These are phyloP conservation scores for Intellagama lesueurii DNA, from an alignment of 2,797 vertebrate genomes.

Conservation along the genomic window DNA sequence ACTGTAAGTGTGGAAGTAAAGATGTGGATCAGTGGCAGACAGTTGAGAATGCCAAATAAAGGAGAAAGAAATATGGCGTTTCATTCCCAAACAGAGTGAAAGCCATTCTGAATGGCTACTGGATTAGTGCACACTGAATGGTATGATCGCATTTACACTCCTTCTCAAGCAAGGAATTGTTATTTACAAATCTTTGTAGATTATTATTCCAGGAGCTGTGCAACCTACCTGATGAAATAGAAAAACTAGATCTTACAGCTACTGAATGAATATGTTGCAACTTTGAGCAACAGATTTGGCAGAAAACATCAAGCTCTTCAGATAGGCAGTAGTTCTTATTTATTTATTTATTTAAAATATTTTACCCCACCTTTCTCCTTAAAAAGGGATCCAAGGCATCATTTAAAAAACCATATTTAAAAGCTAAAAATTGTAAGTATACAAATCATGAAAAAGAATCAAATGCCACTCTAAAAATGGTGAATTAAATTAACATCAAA, in stretches of 20 bases:
- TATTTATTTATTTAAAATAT: neutral
- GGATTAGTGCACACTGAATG: neutral
- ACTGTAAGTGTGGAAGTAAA: no score
- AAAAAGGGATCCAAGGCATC: no score
- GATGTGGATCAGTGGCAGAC: no score
- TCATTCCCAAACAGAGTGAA: no score
- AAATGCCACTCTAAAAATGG: no score
- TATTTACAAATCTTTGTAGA: neutral
- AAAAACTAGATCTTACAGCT: neutral
- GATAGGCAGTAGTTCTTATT: neutral
- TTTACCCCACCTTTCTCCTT: neutral
- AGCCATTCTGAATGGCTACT: neutral
- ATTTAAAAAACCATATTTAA: no score
- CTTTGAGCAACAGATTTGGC: neutral
- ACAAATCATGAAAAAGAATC: no score
- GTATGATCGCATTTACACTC: neutral
- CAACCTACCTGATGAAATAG: neutral
- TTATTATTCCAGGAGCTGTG: neutral
- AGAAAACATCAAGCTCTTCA: neutral
- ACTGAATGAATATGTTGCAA: neutral
- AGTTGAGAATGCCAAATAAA: no score
- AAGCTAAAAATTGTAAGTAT: no score
- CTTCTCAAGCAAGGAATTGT: neutral
- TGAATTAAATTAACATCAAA: no score
- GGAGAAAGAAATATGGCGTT: no score